Base-by-base conservation (phyloP, 2,888 invertebrate species). In the Nasonia oneida region DNA sequence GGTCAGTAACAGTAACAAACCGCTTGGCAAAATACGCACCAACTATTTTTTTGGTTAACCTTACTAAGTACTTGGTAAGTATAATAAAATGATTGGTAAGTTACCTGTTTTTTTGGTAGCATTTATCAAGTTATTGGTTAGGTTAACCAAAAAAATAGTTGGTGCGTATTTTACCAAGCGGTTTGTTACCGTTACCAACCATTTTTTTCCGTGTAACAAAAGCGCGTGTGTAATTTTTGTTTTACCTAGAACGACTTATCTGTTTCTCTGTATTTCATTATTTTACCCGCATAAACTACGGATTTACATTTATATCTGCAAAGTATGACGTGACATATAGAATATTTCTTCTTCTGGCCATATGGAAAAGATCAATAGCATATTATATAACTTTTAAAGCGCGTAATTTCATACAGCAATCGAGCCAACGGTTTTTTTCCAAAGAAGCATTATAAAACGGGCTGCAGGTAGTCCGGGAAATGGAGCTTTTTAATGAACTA, bases 391-490 rank as follows among this genome's bases (percentile, higher is more conserved):
- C 14, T 12, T 67, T 33, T 29, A 29, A 8, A 8, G 29, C 29
- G n/a, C 14, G 29, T 64, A 64, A 29, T 64, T 64, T 29, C 14
- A 10, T 8, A 18, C 37, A 5, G 4, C 37, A 5, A 37, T 42
- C 42, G 12, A 76, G 42, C 29, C 73, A 81, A 81, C 81, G 81
- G 47, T 64, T 75, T 74, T 81, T 81, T 42, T n/a, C 33, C 67
- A 15, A 47, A 71, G 70, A 80, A 71, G 42, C 64, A 47, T 3
- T 3, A 15, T 15, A 50, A 2, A 29, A 29, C 50, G 50, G 53
- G 15, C 8, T 47, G 18, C n/a, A 74, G 75, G 61, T 74, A 81
- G 64, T n/a, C 29, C 37, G n/a, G 75, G 37, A 67, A 82, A 67
- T 29, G 6, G 53, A 76, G 70, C 37, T 75, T 81, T 76, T 82